A percentile compares a stretch with the other conserved stretches of the same genome.
phyloP scores from a whole-genome alignment of 2,797 vertebrate species.

The Sebastes hopkinsi region DNA sequence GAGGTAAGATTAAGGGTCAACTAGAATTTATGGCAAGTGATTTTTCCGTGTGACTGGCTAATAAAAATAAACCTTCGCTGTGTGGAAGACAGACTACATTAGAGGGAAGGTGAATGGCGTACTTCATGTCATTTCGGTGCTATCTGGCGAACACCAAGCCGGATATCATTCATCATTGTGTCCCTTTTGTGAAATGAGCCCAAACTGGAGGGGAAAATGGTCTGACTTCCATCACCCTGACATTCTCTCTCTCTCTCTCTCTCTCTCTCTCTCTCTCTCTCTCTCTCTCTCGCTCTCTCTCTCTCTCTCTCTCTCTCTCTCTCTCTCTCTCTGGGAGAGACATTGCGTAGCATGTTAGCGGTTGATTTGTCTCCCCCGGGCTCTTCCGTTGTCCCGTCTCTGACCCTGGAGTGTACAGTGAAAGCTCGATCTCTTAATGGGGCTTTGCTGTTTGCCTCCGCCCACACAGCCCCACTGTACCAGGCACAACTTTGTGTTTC shows the following conservation, averaged over 20 bases:
- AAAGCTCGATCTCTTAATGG: conserved; percentile 70
- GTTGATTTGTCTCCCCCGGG: conserved; percentile 27
- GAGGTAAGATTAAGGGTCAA: not conserved
- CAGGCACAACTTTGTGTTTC: conserved; percentile 36
- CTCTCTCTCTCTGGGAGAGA: not conserved
- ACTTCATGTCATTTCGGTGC: not conserved
- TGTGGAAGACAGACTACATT: not conserved
- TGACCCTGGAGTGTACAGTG: conserved; percentile 37
- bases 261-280: not conserved
- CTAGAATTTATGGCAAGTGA: not conserved
- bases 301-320: not conserved
- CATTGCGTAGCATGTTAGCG: not conserved
- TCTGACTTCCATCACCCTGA: conserved; percentile 46
- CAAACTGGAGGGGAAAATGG: conserved; percentile 32
- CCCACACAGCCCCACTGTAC: conserved; percentile 38
- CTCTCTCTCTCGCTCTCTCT: not conserved
- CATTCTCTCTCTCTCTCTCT: not conserved
- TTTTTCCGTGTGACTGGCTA: not conserved
- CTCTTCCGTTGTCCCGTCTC: conserved; percentile 29
- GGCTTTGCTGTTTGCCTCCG: conserved; percentile 46
- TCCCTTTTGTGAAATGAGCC: conserved; percentile 42
- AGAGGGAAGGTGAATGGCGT: not conserved
- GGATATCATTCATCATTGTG: conserved; percentile 41
- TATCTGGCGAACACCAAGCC: not conserved
- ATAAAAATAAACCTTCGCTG: not conserved